These are phyloP conservation scores for Paratilapia polleni DNA, from an alignment of 2,113 vertebrate genomes.

Conservation along the genomic window DNA sequence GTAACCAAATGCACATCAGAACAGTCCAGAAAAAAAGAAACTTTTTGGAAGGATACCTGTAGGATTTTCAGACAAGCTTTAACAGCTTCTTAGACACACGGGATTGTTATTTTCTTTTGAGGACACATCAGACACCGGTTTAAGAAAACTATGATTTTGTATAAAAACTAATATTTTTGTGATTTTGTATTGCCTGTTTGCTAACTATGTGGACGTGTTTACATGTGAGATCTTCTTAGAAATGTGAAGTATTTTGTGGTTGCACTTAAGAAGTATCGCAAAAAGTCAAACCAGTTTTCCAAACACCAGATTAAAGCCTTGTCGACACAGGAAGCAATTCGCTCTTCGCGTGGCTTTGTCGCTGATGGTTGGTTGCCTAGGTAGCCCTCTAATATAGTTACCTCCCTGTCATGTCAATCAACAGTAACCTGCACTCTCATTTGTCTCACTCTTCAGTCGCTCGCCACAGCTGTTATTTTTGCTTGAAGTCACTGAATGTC, in stretches of 20 bases:
- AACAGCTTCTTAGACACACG: background rate
- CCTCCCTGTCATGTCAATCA: background rate
- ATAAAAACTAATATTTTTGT: conserved; percentile 7
- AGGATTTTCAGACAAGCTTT: background rate
- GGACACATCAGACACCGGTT: background rate
- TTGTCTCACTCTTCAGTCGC: background rate
- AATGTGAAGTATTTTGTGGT: conserved; percentile 17
- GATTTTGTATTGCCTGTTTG: conserved; percentile 24
- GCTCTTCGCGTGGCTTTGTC: background rate
- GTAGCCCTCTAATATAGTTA: background rate
- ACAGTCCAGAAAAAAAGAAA: background rate
- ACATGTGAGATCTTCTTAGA: conserved; percentile 8
- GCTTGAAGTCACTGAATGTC: too few species aligned
- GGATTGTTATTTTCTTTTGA: background rate
- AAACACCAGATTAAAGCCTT: background rate
- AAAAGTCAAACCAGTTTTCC: background rate
- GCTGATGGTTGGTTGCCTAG: background rate
- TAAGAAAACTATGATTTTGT: background rate
- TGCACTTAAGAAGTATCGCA: background rate
- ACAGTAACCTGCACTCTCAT: background rate
- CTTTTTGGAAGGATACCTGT: background rate
- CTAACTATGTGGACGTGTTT: background rate
- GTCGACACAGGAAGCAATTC: background rate
- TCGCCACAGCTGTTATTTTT: background rate
- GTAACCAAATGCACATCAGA: background rate